Percentiles rank a stretch among this genome's conserved stretches.
phyloP scores from a whole-genome alignment of 2,113 vertebrate genomes.

The Ptyas mucosa region DNA sequence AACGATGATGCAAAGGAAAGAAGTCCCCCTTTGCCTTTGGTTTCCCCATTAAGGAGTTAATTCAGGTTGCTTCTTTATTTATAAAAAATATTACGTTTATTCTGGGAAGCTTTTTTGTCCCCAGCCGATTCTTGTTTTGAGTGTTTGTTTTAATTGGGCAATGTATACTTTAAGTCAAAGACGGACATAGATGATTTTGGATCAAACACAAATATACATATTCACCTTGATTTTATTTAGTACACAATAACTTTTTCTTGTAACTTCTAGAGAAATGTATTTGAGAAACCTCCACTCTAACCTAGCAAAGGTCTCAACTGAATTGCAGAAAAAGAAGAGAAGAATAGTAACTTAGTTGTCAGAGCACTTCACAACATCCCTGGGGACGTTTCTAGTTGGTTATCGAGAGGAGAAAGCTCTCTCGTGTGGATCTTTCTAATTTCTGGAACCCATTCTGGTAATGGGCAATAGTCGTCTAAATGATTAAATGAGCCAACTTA shows the following conservation, averaged over 20 bases:
- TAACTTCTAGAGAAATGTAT: not conserved
- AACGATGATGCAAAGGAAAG: not conserved
- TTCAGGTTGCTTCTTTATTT: not conserved
- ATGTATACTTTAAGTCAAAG: not conserved
- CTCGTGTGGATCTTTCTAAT: not conserved
- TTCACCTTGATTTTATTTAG: not conserved
- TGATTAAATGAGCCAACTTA: not conserved
- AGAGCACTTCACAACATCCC: not conserved
- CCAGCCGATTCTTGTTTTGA: not conserved
- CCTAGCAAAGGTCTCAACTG: not conserved
- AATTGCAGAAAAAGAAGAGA: not conserved
- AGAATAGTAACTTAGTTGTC: not conserved
- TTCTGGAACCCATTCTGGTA: not conserved
- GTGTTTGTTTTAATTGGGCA: not conserved
- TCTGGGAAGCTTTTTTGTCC: not conserved
- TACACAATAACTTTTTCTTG: not conserved
- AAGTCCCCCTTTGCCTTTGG: not conserved
- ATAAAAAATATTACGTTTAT: not conserved
- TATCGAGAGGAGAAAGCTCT: not conserved
- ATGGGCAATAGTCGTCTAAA: not conserved
- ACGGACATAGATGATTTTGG: not conserved
- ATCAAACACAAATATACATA: not conserved
- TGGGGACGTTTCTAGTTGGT: not conserved
- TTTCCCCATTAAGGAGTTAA: not conserved
- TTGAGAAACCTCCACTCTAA: not conserved